Percentiles rank a stretch among this genome's conserved stretches.
Evolutionary conservation across 2,888 invertebrate genomes (phyloP).

Genomic region (Papilio protenor): DNA sequence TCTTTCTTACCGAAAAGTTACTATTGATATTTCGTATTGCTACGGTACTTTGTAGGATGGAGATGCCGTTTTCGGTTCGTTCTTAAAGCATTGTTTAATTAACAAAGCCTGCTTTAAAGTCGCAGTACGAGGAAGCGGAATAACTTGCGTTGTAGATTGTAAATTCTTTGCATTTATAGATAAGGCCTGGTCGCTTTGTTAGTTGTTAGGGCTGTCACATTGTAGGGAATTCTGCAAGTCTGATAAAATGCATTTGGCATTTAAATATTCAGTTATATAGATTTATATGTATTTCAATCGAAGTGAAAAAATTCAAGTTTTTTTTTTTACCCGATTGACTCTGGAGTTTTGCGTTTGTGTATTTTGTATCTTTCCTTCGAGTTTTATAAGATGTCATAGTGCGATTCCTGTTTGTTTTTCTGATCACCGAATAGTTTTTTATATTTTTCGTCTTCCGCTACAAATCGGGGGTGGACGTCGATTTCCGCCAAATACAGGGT

Average conservation of each 20-base stretch:
- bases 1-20: not conserved
- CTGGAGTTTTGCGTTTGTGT: not conserved
- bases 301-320: too few relatives aligned
- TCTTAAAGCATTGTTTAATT: conserved; percentile 30
- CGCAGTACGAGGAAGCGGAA: conserved; percentile 11
- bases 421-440: not conserved
- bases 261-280: not conserved
- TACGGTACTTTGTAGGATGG: not conserved
- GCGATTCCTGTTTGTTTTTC: too few relatives aligned
- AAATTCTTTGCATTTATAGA: conserved; percentile 34
- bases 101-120: conserved; percentile 15
- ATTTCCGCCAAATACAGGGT: not conserved
- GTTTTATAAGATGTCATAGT: too few relatives aligned
- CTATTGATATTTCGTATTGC: not conserved
- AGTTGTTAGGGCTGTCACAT: conserved; percentile 10
- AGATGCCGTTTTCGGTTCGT: conserved; percentile 10
- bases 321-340: too few relatives aligned
- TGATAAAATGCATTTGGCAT: not conserved
- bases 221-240: not conserved
- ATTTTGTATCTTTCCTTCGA: too few relatives aligned
- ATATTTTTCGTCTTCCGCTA: not conserved
- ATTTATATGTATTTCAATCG: too few relatives aligned
- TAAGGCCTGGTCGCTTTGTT: conserved; percentile 30
- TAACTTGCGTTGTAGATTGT: conserved; percentile 33
- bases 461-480: not conserved